Percentiles rank a stretch among this genome's conserved stretches.
Conservation (phyloP, 1,140 invertebrate genomes). For the Epicauta chinensis region DNA sequence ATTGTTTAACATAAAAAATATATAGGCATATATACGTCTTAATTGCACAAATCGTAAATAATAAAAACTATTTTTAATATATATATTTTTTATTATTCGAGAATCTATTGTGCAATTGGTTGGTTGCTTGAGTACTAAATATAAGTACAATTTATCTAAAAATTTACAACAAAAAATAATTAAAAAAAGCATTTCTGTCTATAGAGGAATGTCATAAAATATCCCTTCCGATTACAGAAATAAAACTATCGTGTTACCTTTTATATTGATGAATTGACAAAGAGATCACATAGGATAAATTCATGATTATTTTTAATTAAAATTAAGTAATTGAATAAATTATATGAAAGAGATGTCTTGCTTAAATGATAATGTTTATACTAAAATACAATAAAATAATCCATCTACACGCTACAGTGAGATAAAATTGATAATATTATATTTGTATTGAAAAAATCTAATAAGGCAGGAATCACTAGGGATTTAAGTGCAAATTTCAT, state of each 20-base stretch:
- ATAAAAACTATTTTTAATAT: too few relatives aligned
- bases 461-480: conserved; percentile 16
- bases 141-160: too few relatives aligned
- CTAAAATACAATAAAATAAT: background rate
- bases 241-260: too few relatives aligned
- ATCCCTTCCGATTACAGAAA: too few relatives aligned
- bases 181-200: background rate
- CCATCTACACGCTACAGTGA: background rate
- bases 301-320: background rate
- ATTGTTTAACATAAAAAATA: conserved; percentile 6
- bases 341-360: conserved; percentile 10
- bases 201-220: too few relatives aligned
- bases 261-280: conserved; percentile 9
- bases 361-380: background rate
- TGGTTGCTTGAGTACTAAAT: too few relatives aligned
- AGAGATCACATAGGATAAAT: conserved; percentile 15
- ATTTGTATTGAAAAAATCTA: conserved; percentile 2
- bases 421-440: conserved; percentile 6
- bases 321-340: conserved; percentile 15
- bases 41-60: too few relatives aligned
- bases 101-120: too few relatives aligned
- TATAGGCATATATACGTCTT: too few relatives aligned
- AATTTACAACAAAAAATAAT: too few relatives aligned
- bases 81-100: too few relatives aligned
- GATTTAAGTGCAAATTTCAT: conserved; percentile 11